Evolutionary conservation across 2,797 vertebrate genomes (phyloP), one percentile per base, ranked within the genome.

Genomic region (Thripadectes ignobilis): DNA sequence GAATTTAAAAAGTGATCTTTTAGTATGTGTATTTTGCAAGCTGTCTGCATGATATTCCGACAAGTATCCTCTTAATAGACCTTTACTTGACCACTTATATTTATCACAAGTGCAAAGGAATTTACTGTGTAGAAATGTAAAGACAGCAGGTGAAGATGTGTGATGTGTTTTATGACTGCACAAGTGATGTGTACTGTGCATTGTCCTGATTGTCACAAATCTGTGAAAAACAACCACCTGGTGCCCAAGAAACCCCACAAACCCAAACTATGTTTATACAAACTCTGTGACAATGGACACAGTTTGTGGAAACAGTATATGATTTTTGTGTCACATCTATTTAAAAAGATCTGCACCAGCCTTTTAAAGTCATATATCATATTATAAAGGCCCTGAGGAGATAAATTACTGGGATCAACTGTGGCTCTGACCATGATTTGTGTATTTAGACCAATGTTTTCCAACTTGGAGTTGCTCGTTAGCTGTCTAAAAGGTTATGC

Each of bases 31-130:
- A 89, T 96, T 96, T 97, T 94, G 92, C 95, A 90, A 98, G 94
- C 90, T 84, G 87, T 95, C 91, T 97, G 97, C 97, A 98, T 98
- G 98, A 93, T 93, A 80, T 73, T 71, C 88, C 67, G 87, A 95
- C 74, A 88, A 54, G n/a, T 95, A 92, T 93, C 88, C 85, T 96
- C 93, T 76, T 86, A 86, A 74, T 65, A 95, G 92, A 94, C 94
- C 79, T 87, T 91, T 80, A 97, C 92, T 93, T 79, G 90, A 91
- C 71, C 88, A 74, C 93, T 97, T 96, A 85, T 97, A 80, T 96
- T 93, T 96, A 92, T 95, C 92, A 88, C 79, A 95, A 67, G 87
- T 94, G 85, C 95, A 89, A 95, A 96, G 68, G 89, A 91, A 91
- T 92, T 95, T 88, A 87, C 57, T 78, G 8, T 84, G 59, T 88